phyloP scores from a whole-genome alignment of 2,113 vertebrate genomes.

The Manacus vitellinus region DNA sequence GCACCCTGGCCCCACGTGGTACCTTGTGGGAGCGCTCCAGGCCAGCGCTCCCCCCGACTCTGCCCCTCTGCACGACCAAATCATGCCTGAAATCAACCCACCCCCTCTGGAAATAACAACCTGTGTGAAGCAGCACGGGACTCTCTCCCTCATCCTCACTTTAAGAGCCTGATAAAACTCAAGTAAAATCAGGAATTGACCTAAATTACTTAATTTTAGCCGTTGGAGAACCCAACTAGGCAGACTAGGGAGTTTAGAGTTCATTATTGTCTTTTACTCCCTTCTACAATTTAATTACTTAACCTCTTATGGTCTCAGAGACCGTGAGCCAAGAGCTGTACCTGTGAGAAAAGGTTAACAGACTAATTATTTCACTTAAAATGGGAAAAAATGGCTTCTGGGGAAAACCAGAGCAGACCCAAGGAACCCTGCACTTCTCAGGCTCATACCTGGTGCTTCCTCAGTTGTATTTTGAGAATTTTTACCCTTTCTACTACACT shows the following conservation, averaged over 20 bases:
- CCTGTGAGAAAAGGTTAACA: neutral
- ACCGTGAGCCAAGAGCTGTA: accelerated
- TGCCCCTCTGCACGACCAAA: neutral
- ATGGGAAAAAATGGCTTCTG: neutral
- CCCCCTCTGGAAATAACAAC: neutral
- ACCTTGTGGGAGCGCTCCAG: neutral
- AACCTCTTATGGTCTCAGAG: neutral
- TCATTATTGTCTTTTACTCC: neutral
- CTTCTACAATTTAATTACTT: neutral
- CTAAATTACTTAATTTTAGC: neutral
- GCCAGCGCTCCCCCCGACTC: neutral
- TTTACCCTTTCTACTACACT: neutral
- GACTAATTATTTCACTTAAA: neutral
- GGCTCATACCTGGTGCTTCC: neutral
- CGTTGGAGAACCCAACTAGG: neutral
- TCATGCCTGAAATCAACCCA: neutral
- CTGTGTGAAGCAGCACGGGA: accelerated
- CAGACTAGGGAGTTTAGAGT: neutral
- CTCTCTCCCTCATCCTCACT: neutral
- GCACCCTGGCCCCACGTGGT: accelerated
- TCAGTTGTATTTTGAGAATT: neutral
- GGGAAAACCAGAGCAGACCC: neutral
- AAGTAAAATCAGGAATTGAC: neutral
- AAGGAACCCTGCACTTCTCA: neutral
- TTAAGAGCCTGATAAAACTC: neutral